Conservation (phyloP, 35 echinoderm and acorn worm species). For the Anneissia japonica region DNA sequence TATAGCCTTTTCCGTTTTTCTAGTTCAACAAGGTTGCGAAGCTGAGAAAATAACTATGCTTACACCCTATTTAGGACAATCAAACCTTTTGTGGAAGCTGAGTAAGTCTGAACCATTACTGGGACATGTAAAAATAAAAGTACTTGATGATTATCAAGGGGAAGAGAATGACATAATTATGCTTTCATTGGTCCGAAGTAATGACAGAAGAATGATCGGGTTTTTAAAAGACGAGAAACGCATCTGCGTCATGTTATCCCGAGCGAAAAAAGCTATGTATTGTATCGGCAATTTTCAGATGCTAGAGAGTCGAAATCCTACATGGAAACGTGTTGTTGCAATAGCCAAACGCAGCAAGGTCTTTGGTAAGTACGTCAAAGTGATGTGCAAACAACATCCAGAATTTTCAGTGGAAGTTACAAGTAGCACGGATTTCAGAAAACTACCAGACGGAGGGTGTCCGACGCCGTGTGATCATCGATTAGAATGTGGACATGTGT, state of each 20-base stretch:
- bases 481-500: slow-evolving; percentile 52
- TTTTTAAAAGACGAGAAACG: slow-evolving; percentile 37
- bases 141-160: slow-evolving; percentile 58
- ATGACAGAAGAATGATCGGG: slow-evolving; percentile 18
- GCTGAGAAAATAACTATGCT: slow-evolving; percentile 55
- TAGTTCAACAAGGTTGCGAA: slow-evolving; percentile 57
- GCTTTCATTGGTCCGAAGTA: slow-evolving; percentile 36
- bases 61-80: slow-evolving; percentile 44
- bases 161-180: slow-evolving; percentile 80
- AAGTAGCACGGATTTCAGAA: slow-evolving; percentile 22
- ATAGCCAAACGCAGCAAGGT: background rate
- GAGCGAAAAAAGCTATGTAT: slow-evolving; percentile 44
- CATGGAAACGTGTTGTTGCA: background rate
- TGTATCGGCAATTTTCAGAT: slow-evolving; percentile 40
- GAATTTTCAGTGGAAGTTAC: background rate
- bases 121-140: slow-evolving; percentile 18
- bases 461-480: slow-evolving; percentile 16
- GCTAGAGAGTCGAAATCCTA: slow-evolving; percentile 7
- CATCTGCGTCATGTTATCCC: slow-evolving; percentile 31
- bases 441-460: slow-evolving; percentile 48
- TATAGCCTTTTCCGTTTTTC: slow-evolving; percentile 29
- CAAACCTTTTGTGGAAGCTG: slow-evolving; percentile 12
- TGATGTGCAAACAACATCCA: slow-evolving; percentile 44
- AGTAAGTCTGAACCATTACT: slow-evolving; percentile 12
- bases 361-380: background rate